These are phyloP conservation scores for Diachasmimorpha longicaudata DNA, from an alignment of 1,140 invertebrate genomes.

Conservation along the genomic window DNA sequence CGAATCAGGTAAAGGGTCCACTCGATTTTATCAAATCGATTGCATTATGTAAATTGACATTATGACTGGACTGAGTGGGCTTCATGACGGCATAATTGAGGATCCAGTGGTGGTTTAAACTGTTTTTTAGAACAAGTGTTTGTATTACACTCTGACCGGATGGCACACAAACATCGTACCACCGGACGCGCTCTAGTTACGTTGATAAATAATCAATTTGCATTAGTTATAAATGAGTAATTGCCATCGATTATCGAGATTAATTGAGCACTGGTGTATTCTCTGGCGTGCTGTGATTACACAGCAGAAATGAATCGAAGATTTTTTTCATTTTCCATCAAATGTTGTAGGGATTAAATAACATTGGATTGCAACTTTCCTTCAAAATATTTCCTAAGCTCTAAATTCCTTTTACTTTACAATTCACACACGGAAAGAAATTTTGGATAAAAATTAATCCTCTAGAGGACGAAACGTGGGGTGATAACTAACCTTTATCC, in stretches of 20 bases:
- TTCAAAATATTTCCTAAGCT: too few relatives aligned
- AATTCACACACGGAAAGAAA: too few relatives aligned
- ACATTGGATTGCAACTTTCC: too few relatives aligned
- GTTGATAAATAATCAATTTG: not conserved
- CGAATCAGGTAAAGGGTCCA: not conserved
- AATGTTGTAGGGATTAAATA: too few relatives aligned
- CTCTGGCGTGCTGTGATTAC: too few relatives aligned
- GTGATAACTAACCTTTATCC: too few relatives aligned
- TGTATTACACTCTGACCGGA: not conserved
- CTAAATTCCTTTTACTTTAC: too few relatives aligned
- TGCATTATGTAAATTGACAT: conserved; percentile 51
- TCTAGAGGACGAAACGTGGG: too few relatives aligned
- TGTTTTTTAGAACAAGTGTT: not conserved
- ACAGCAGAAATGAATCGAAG: too few relatives aligned
- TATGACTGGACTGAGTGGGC: conserved; percentile 26
- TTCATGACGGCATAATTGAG: not conserved
- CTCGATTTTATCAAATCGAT: conserved; percentile 34
- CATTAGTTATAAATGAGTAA: not conserved
- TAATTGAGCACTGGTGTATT: not conserved
- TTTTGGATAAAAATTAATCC: too few relatives aligned
- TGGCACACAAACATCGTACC: not conserved
- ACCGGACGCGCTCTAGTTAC: not conserved
- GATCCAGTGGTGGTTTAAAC: not conserved
- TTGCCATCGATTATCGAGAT: not conserved
- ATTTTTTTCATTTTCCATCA: too few relatives aligned